Evolutionary conservation across 2,888 invertebrate genomes (phyloP).

Genomic region (Leptopilina myrica): DNA sequence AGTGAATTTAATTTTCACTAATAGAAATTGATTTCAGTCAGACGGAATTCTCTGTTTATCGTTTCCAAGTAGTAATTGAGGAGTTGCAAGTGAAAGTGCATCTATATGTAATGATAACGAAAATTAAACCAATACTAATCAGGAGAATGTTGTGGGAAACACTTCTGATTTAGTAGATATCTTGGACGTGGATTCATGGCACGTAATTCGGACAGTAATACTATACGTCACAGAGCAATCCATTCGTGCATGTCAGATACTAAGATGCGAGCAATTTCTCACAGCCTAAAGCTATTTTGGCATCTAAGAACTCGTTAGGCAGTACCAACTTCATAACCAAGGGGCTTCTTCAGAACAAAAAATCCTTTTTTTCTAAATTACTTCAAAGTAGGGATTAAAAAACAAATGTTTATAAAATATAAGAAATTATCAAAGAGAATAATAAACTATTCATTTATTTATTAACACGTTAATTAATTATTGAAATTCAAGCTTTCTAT

Average conservation of each 20-base stretch:
- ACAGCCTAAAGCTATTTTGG: slow-evolving; percentile 8
- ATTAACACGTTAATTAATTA: too few species aligned
- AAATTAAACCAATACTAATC: slow-evolving; percentile 14
- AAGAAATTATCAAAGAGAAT: too few species aligned
- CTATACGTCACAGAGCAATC: slow-evolving; percentile 6
- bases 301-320: slow-evolving; percentile 32
- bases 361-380: too few species aligned
- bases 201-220: slow-evolving; percentile 11
- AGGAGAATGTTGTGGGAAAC: slow-evolving; percentile 1
- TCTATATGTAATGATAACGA: background rate
- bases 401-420: too few species aligned
- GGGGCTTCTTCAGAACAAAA: background rate
- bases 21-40: too few species aligned
- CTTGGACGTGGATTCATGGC: background rate
- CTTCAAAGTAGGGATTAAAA: too few species aligned
- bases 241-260: slow-evolving; percentile 25
- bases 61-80: background rate
- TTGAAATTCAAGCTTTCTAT: too few species aligned
- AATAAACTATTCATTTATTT: too few species aligned
- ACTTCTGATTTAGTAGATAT: background rate
- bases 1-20: too few species aligned
- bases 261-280: background rate
- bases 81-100: background rate
- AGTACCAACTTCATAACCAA: slow-evolving; percentile 8
- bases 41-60: background rate